phyloP scores from a whole-genome alignment of 1,140 invertebrate genomes.

The Cherax destructor region DNA sequence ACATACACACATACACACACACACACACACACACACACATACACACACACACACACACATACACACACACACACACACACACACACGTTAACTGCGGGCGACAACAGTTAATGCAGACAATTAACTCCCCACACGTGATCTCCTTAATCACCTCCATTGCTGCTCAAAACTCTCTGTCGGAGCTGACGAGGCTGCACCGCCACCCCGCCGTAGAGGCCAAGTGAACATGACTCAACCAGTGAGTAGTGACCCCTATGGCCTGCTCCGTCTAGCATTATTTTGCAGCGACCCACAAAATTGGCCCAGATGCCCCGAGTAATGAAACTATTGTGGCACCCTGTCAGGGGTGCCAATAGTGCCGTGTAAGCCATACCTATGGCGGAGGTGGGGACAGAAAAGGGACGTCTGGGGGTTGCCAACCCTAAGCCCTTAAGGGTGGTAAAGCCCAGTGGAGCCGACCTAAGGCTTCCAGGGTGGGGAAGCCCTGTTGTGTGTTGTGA shows the following conservation, averaged over 20 bases:
- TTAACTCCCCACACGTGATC: slow-evolving; percentile 13
- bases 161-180: slow-evolving; percentile 2
- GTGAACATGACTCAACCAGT: slow-evolving; percentile 23
- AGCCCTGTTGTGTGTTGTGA: too few relatives aligned
- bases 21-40: neutral
- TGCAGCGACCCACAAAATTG: slow-evolving; percentile 15
- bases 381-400: neutral
- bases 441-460: too few relatives aligned
- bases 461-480: too few relatives aligned
- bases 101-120: slow-evolving; percentile 11
- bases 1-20: too few relatives aligned
- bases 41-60: slow-evolving; percentile 12
- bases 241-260: neutral
- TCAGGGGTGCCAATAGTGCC: neutral
- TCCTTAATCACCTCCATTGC: slow-evolving; percentile 1
- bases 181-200: neutral
- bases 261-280: slow-evolving; percentile 11
- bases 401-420: too few relatives aligned
- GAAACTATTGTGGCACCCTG: slow-evolving; percentile 21
- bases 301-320: slow-evolving; percentile 33
- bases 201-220: slow-evolving; percentile 12
- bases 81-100: neutral
- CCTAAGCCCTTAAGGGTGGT: too few relatives aligned
- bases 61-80: neutral
- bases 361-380: neutral